A percentile compares a stretch with the other conserved stretches of the same genome.
Conservation (phyloP, 53 echinoderm and acorn worm species). For the Glandiceps talaboti region DNA sequence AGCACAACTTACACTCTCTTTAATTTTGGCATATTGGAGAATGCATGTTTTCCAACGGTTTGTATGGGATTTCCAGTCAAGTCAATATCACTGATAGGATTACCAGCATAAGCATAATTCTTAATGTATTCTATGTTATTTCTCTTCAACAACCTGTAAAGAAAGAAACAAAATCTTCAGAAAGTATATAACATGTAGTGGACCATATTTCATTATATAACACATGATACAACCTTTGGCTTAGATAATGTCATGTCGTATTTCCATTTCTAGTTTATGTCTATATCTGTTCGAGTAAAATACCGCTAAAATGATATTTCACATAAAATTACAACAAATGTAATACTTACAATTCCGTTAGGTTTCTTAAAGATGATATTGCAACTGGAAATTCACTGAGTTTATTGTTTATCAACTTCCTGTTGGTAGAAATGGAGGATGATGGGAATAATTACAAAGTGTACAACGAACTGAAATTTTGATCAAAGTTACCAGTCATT, state of each 20-base stretch:
- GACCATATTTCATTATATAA: too few species aligned
- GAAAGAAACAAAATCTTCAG: not conserved
- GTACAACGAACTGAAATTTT: too few species aligned
- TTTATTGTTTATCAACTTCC: not conserved
- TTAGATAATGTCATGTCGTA: too few species aligned
- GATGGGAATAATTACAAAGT: too few species aligned
- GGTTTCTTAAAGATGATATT: not conserved
- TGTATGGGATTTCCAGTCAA: slow-evolving; percentile 34
- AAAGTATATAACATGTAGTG: too few species aligned
- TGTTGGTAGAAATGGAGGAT: not conserved
- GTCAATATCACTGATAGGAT: too few species aligned
- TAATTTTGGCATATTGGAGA: slow-evolving; percentile 33
- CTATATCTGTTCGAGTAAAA: too few species aligned
- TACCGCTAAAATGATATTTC: too few species aligned
- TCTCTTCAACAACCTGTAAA: slow-evolving; percentile 16
- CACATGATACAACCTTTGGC: too few species aligned
- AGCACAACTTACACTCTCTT: slow-evolving; percentile 22
- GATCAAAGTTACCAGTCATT: too few species aligned
- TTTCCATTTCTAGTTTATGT: too few species aligned
- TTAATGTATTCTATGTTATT: slow-evolving; percentile 31
- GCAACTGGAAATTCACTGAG: not conserved
- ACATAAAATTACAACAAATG: too few species aligned
- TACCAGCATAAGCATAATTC: slow-evolving; percentile 26
- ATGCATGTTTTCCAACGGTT: slow-evolving; percentile 21
- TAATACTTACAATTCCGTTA: not conserved